phyloP scores from a whole-genome alignment of 37 sponge, comb jelly and placozoan genomes.

The Halichondria panicea region DNA sequence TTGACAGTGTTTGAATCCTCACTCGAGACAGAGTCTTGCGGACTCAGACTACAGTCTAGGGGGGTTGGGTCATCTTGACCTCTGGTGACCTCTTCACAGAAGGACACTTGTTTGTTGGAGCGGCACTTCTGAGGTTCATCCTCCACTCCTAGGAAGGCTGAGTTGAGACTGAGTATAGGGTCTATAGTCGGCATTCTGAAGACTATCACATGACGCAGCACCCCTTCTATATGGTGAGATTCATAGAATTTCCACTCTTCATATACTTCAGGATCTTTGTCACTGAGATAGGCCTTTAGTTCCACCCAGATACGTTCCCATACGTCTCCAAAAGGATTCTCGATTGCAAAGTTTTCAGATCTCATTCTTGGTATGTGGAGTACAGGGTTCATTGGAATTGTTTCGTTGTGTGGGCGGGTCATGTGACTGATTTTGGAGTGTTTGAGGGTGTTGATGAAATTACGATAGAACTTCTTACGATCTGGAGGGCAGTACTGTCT shows the following conservation, averaged over 20 bases:
- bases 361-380: slow-evolving; percentile 25
- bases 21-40: neutral
- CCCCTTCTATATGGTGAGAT: neutral
- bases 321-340: slow-evolving; percentile 25
- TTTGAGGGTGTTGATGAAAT: slow-evolving; percentile 32
- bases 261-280: slow-evolving; percentile 13
- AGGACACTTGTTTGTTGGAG: too few species aligned
- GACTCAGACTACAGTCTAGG: too few species aligned
- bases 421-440: slow-evolving; percentile 8
- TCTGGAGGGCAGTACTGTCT: slow-evolving; percentile 63
- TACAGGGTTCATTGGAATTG: neutral
- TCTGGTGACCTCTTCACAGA: neutral
- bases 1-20: neutral
- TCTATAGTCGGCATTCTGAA: slow-evolving; percentile 12
- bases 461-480: slow-evolving; percentile 53
- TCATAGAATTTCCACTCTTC: slow-evolving; percentile 14
- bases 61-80: neutral
- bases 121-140: too few species aligned
- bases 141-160: neutral
- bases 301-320: slow-evolving; percentile 50
- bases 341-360: slow-evolving; percentile 52
- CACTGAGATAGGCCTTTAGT: slow-evolving; percentile 31
- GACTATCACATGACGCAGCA: slow-evolving; percentile 14
- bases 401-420: neutral
- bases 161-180: too few species aligned